Base-by-base conservation (phyloP, 1,140 invertebrate species). In the Pollicipes pollicipes region DNA sequence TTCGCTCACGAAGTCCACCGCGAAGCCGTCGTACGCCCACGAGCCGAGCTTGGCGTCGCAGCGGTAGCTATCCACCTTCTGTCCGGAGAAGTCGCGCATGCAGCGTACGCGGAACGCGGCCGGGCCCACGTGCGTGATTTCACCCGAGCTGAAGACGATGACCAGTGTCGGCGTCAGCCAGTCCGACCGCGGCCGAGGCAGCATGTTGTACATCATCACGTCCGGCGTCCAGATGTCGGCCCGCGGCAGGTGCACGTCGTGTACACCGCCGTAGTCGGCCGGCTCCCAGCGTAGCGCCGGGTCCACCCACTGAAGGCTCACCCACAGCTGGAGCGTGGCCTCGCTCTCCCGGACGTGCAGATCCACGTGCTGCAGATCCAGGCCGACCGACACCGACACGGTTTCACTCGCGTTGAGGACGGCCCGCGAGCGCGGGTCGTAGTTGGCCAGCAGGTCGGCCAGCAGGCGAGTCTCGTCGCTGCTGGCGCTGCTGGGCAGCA, bases 191-290 rank as follows among this genome's bases (percentile, higher is more conserved):
- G 45, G 45, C 21, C 45, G 45, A 2, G 45, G 45, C 17, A 58
- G 45, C 45, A 58, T 97, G 86, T 98, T 98, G 81, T 97, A 98
- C 88, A 98, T 95, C 75, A 98, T 90, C 69, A 98, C 91, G 82
- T 98, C 95, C 71, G 96, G 95, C 80, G 92, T 95, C 96, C 96
- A 98, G 70, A 99, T 85, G 80, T 90, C 91, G 80, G 91, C 91
- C 35, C 94, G 93, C 70, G 93, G 93, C 77, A 99, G 95, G 75
- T 94, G 84, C 26, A 98, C 85, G 79, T 93, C 91, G 78, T 91
- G 90, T 66, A 99, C 91, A 68, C 90, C 90, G 24, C 94, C 95
- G 79, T 90, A 98, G 75, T 98, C 93, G 31, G 87, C 87, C 77
- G 89, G 87, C 80, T 98, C 95, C 96, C 96, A 99, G 78, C 88